phyloP scores from a whole-genome alignment of 1,140 invertebrate genomes.

The Galendromus occidentalis region DNA sequence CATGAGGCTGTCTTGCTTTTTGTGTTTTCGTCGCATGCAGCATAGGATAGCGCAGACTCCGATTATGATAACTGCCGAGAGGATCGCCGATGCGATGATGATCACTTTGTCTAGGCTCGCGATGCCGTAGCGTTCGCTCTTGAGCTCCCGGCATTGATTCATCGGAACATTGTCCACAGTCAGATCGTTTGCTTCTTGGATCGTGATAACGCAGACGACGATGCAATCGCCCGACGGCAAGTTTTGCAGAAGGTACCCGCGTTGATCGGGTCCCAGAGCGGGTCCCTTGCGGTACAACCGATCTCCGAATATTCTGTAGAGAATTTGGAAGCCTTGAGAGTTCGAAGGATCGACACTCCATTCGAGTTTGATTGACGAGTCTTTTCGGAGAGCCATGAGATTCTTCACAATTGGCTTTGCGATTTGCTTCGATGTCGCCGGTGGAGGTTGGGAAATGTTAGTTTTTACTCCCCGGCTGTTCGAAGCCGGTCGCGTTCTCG shows the following conservation, averaged over 20 bases:
- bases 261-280: constrained; percentile 58
- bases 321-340: constrained; percentile 64
- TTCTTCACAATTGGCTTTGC: constrained; percentile 63
- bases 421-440: background rate
- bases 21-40: constrained; percentile 47
- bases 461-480: background rate
- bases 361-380: constrained; percentile 52
- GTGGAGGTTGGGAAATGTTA: background rate
- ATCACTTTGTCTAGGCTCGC: constrained; percentile 85
- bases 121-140: constrained; percentile 15
- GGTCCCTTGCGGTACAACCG: constrained; percentile 69
- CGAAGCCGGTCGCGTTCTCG: background rate
- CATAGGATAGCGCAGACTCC: constrained; percentile 62
- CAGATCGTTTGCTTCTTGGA: constrained; percentile 55
- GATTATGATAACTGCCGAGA: constrained; percentile 67
- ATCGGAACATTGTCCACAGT: constrained; percentile 64
- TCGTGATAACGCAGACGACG: constrained; percentile 54
- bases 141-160: constrained; percentile 65
- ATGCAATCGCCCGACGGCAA: constrained; percentile 74
- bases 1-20: constrained; percentile 15
- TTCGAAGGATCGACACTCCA: constrained; percentile 69
- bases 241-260: constrained; percentile 76
- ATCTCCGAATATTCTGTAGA: constrained; percentile 71
- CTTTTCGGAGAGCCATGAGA: constrained; percentile 38
- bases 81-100: constrained; percentile 73